Evolutionary conservation across 2,797 vertebrate species (phyloP), one percentile per base, ranked within the genome.

Genomic region (Psittacula derbiana): DNA sequence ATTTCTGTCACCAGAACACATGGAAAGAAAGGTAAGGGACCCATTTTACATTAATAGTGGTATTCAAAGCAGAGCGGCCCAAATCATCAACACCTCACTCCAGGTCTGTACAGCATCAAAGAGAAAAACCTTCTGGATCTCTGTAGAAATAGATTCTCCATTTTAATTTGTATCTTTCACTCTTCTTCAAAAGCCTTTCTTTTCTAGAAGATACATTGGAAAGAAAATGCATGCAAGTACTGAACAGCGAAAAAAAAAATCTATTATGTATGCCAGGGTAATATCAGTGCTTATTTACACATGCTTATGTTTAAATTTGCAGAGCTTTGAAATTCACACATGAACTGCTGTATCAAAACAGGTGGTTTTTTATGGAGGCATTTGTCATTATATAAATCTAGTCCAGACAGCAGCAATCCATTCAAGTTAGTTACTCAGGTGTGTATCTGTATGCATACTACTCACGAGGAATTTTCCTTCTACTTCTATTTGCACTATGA

Each of bases 221-320:
- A 36, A 36, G 36, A 36, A 36, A 36, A 36, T 36, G 36, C 36
- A 36, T 36, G 36, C 36, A 36, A 36, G 36, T 36, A 36, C 36
- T 36, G 36, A 36, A 36, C 8, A 36, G 36, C 7, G 15, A 88
- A 92, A 91, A 91, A 57, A 49, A 53, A 46, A 46, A 46, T 33
- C 52, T 74, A 43, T 83, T 80, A 69, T 20, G 86, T 3, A n/a
- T 81, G 76, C 36, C 31, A 90, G 28, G 36, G 80, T 84, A 8
- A 67, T 70, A 92, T 93, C 74, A 81, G n/a, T 82, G 80, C 47
- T 95, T 95, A 93, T 88, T 94, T 93, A 95, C 64, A 83, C 55
- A 58, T 41, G 33, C 30, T 70, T 92, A 76, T 27, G 64, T 67
- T 90, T 79, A 85, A 88, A 93, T 82, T 70, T 78, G 24, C 53